phyloP scores from a whole-genome alignment of 1,140 invertebrate species.

The Melanaphis sacchari region DNA sequence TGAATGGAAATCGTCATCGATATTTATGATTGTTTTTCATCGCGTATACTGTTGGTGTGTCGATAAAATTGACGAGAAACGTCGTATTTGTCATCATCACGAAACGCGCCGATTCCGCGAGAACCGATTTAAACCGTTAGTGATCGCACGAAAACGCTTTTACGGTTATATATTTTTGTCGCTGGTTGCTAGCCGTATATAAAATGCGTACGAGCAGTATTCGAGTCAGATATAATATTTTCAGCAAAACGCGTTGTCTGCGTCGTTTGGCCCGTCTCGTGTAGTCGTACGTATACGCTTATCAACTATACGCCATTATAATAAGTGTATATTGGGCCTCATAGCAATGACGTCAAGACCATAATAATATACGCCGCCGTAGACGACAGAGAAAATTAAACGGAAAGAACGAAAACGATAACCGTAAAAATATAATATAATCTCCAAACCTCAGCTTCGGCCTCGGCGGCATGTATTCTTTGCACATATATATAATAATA shows the following conservation, averaged over 20 bases:
- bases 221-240: neutral
- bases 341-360: neutral
- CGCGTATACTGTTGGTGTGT: neutral
- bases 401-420: constrained; percentile 40
- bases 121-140: neutral
- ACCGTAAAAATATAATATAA: constrained; percentile 51
- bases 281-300: neutral
- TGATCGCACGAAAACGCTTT: neutral
- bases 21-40: neutral
- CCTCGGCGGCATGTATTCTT: neutral
- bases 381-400: constrained; percentile 32
- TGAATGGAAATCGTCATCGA: neutral
- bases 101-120: neutral
- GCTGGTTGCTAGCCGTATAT: neutral
- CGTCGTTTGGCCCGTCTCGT: neutral
- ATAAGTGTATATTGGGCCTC: constrained; percentile 50
- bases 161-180: neutral
- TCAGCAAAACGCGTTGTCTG: neutral
- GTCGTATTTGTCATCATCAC: neutral
- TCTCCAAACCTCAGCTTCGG: neutral
- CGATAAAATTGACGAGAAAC: neutral
- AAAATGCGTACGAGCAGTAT: too few relatives aligned
- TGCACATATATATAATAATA: neutral
- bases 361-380: neutral
- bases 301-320: neutral